A percentile compares a stretch with the other conserved stretches of the same genome.
phyloP scores from a whole-genome alignment of 2,888 invertebrate genomes.

The Panopea generosa region DNA sequence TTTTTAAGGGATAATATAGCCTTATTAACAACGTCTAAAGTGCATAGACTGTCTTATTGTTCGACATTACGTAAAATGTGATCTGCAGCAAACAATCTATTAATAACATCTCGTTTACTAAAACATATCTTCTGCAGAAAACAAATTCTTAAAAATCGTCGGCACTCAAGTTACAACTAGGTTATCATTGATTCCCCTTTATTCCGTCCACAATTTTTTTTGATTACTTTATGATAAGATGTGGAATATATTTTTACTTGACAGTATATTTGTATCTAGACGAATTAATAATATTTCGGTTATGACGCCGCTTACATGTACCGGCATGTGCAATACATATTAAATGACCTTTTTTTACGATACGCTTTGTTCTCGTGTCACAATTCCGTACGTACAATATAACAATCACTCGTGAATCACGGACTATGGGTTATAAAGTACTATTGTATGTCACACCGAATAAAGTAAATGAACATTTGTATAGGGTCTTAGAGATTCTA shows the following conservation, averaged over 20 bases:
- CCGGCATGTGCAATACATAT: no score
- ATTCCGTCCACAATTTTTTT: constrained; percentile 15
- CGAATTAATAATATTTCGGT: background rate
- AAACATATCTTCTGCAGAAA: background rate
- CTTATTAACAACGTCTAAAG: background rate
- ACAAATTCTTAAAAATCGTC: constrained; percentile 10
- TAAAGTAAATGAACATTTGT: constrained; percentile 6
- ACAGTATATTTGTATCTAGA: background rate
- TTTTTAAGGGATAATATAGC: background rate
- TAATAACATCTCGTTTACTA: background rate
- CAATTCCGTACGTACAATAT: background rate
- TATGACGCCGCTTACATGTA: background rate
- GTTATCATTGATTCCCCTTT: background rate
- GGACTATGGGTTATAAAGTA: background rate
- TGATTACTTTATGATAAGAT: constrained; percentile 5
- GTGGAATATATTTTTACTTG: background rate
- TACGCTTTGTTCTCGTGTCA: constrained; percentile 1
- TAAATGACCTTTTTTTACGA: background rate
- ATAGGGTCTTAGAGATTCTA: background rate
- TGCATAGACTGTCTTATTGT: background rate
- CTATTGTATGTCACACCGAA: constrained; percentile 5
- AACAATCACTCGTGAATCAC: constrained; percentile 8
- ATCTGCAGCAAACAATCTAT: background rate
- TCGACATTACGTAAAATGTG: background rate
- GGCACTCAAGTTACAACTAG: background rate